Base-by-base conservation (phyloP, 2,888 invertebrate genomes). In the Parnassius smintheus region DNA sequence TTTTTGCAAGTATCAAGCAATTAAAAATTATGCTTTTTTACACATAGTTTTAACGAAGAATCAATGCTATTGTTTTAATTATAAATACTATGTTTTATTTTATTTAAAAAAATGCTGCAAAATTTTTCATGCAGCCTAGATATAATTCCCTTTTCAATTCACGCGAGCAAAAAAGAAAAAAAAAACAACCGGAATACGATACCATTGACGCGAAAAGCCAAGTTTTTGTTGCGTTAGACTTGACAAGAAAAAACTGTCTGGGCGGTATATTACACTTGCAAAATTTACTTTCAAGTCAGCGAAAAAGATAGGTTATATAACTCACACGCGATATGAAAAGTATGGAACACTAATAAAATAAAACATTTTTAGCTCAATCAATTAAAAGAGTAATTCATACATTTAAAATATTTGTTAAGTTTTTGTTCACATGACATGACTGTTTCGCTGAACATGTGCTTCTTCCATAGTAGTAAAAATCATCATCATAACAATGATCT, bases 121-220 rank as follows among this genome's bases (percentile, higher is more conserved):
- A 9, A 18, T 13, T 49, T 45, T 55, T 18, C 55, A 44, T 45
- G n/a, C 35, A 35, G 49, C 49, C 13, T 46, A 48, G 35, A 49
- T 35, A 13, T 57, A 57, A 49, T 57, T 49, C 35, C 10, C 55
- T 22, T 25, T 48, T 25, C 35, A 12, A 12, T 56, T 9, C 59
- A 25, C 45, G 53, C 46, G 13, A 9, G 12, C 51, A 53, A 48
- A 59, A 59, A 53, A 35, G 35, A 10, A 46, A 41, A 54, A 54
- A 45, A 45, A 49, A 12, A 12, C 55, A 55, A 49, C 18, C 35
- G 13, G 72, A 70, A 72, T 71, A 62, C 65, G 63, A 78, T 79
- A 82, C 68, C 61, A 80, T 72, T 67, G 66, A 74, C 77, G 78
- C 61, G 75, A 65, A 66, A 66, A 65, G 42, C 66, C 62, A 42